Percentiles rank a stretch among this genome's conserved stretches.
phyloP scores from a whole-genome alignment of 2,888 invertebrate species.

The Notodromas monacha region DNA sequence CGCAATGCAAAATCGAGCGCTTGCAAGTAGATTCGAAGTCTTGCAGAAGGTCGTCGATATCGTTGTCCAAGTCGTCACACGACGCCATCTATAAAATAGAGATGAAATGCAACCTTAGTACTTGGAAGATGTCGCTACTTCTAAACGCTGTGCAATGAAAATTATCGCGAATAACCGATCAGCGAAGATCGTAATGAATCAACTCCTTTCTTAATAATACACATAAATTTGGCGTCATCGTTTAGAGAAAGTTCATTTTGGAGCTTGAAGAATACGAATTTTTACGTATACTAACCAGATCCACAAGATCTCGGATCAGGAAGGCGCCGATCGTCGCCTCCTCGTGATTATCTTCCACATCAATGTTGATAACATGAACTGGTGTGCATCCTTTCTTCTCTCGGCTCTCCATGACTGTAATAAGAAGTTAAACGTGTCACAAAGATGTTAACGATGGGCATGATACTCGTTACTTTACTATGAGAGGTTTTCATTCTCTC shows the following conservation, averaged over 20 bases:
- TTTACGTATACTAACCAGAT: slow-evolving; percentile 35
- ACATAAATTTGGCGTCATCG: too few relatives aligned
- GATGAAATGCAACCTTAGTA: slow-evolving; percentile 7
- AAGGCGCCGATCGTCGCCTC: slow-evolving; percentile 97
- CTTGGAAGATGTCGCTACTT: too few relatives aligned
- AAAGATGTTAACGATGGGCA: background rate
- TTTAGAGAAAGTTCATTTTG: slow-evolving; percentile 5
- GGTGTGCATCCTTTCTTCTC: slow-evolving; percentile 46
- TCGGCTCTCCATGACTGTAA: slow-evolving; percentile 29
- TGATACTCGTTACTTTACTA: too few relatives aligned
- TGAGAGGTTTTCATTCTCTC: too few relatives aligned
- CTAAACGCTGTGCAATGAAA: slow-evolving; percentile 6
- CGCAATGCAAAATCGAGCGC: slow-evolving; percentile 60
- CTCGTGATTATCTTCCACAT: slow-evolving; percentile 96
- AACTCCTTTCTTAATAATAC: slow-evolving; percentile 5
- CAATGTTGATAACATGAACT: slow-evolving; percentile 87
- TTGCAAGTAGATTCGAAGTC: slow-evolving; percentile 66
- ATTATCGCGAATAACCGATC: slow-evolving; percentile 1
- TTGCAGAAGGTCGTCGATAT: slow-evolving; percentile 77
- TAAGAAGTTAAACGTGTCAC: slow-evolving; percentile 1
- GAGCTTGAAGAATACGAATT: background rate
- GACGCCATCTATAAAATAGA: slow-evolving; percentile 32
- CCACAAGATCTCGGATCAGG: slow-evolving; percentile 76
- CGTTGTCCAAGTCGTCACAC: slow-evolving; percentile 76
- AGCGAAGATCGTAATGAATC: too few relatives aligned